Conservation (phyloP, 1,140 invertebrate genomes). For the Argopecten irradians region DNA sequence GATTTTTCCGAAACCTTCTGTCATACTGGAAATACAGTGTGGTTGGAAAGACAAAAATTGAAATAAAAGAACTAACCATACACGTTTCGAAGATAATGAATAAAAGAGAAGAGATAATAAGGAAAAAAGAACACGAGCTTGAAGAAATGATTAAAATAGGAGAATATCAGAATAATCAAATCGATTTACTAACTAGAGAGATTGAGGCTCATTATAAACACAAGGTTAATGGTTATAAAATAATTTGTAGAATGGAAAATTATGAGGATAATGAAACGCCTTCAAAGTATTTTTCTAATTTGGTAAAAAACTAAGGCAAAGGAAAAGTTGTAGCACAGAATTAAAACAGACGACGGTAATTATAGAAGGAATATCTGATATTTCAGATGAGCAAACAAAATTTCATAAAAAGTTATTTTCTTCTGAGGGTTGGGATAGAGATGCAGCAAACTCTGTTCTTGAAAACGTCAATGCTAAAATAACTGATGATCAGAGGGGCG, state of each 20-base stretch:
- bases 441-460: not conserved
- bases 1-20: not conserved
- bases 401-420: not conserved
- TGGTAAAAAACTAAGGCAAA: not conserved
- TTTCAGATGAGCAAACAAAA: not conserved
- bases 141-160: not conserved
- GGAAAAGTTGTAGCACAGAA: not conserved
- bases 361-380: not conserved
- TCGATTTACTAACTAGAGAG: not conserved
- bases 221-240: not conserved
- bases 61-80: not conserved
- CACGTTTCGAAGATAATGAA: constrained; percentile 1
- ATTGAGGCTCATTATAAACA: not conserved
- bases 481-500: not conserved
- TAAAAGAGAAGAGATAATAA: not conserved
- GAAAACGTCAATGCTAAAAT: not conserved
- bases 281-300: not conserved
- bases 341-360: not conserved
- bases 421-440: not conserved
- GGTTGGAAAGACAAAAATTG: constrained; percentile 25
- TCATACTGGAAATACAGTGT: not conserved
- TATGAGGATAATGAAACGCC: not conserved
- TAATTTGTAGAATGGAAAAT: not conserved
- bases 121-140: not conserved
- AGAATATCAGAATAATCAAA: not conserved